These are phyloP conservation scores for Tortricodes alternella DNA, from an alignment of 2,888 invertebrate genomes.

Conservation along the genomic window DNA sequence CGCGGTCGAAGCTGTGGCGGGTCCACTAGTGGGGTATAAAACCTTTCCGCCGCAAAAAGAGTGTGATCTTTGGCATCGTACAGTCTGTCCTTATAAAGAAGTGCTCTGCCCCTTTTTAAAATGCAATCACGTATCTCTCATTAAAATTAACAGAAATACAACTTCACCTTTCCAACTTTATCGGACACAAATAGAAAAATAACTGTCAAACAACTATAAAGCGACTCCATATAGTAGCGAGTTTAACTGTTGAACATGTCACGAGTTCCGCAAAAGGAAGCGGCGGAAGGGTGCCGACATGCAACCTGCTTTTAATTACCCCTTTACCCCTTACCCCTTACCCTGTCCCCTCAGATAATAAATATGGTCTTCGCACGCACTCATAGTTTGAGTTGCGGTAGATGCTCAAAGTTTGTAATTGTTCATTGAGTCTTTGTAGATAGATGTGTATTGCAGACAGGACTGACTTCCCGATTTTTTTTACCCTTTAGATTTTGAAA, in stretches of 20 bases:
- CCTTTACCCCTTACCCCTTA: constrained; percentile 4
- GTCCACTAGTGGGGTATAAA: no score
- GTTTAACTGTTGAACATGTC: constrained; percentile 25
- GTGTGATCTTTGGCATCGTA: no score
- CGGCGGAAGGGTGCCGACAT: constrained; percentile 36
- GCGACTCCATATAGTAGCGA: background rate
- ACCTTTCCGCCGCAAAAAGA: no score
- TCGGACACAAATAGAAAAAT: constrained; percentile 2
- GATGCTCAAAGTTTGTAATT: constrained; percentile 35
- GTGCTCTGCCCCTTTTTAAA: no score
- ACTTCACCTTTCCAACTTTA: background rate
- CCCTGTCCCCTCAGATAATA: constrained; percentile 32
- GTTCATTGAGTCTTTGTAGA: no score
- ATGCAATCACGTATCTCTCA: no score
- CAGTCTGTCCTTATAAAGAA: no score
- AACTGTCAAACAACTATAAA: constrained; percentile 22
- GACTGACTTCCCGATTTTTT: no score
- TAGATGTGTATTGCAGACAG: no score
- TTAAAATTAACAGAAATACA: background rate
- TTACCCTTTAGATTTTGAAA: no score
- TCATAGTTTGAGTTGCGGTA: constrained; percentile 33
- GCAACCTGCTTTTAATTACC: constrained; percentile 40
- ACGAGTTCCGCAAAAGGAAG: constrained; percentile 29
- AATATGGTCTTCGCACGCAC: constrained; percentile 41
- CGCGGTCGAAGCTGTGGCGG: no score